Conservation (phyloP, 2,113 vertebrate genomes). For the Lontra canadensis region DNA sequence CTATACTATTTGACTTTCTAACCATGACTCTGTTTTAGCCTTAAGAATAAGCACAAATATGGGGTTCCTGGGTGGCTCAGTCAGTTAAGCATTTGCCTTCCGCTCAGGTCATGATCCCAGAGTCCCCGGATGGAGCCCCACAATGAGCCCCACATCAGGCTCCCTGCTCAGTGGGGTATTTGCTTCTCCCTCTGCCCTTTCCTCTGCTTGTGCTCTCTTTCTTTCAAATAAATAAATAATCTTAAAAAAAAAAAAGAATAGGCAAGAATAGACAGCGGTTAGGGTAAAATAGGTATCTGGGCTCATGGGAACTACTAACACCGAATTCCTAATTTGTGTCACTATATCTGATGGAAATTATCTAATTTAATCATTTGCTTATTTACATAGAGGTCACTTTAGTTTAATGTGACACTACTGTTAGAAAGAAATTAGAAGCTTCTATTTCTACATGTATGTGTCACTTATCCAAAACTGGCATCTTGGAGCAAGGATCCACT, state of each 20-base stretch:
- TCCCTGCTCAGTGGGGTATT: not conserved
- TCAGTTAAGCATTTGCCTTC: not conserved
- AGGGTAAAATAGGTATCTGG: not conserved
- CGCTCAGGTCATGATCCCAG: not conserved
- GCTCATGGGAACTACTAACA: not conserved
- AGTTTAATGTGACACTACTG: not conserved
- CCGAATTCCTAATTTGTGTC: not conserved
- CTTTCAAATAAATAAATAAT: not conserved
- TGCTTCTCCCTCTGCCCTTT: not conserved
- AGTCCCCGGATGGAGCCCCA: not conserved
- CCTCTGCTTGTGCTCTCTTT: not conserved
- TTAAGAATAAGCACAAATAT: not conserved
- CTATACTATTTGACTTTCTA: not conserved
- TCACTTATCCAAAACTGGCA: not conserved
- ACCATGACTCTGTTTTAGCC: not conserved
- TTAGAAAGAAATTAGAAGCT: not conserved
- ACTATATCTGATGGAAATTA: not conserved
- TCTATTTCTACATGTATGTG: not conserved
- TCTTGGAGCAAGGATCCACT: not conserved
- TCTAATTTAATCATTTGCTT: not conserved
- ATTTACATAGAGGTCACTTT: not conserved
- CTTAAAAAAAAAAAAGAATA: not conserved
- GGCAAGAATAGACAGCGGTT: not conserved
- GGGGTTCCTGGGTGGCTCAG: not conserved
- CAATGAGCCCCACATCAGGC: too few species aligned